Conservation (phyloP, 2,888 invertebrate genomes). For the Tinea pellionella region DNA sequence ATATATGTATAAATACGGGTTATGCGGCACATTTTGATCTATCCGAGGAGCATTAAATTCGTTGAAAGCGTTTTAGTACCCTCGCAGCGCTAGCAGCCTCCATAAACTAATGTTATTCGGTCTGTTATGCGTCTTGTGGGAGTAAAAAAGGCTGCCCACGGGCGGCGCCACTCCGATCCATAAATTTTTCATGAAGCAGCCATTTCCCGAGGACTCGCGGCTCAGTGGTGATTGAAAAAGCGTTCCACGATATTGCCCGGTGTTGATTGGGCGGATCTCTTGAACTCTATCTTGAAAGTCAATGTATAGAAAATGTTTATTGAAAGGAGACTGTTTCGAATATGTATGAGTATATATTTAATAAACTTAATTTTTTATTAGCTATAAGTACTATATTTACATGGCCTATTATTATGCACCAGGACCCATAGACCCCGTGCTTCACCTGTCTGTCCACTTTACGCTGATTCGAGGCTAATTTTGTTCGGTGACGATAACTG, state of each 20-base stretch:
- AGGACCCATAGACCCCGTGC: not conserved
- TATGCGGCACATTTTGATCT: slow-evolving; percentile 21
- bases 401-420: no score
- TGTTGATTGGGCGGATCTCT: slow-evolving; percentile 23
- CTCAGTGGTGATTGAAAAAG: slow-evolving; percentile 56
- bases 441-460: not conserved
- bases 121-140: slow-evolving; percentile 45
- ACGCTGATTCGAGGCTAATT: slow-evolving; percentile 10
- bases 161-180: slow-evolving; percentile 25
- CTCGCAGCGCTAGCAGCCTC: slow-evolving; percentile 31
- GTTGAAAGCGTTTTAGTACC: slow-evolving; percentile 36
- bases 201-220: slow-evolving; percentile 28
- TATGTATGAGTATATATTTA: not conserved
- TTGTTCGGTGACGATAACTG: slow-evolving; percentile 14
- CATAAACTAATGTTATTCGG: slow-evolving; percentile 61
- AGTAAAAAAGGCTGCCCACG: slow-evolving; percentile 27
- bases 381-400: no score
- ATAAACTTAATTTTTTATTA: no score
- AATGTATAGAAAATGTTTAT: not conserved
- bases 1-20: slow-evolving; percentile 12
- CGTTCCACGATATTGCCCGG: slow-evolving; percentile 41
- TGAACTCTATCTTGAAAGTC: slow-evolving; percentile 1
- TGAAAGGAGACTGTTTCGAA: not conserved
- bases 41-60: slow-evolving; percentile 34
- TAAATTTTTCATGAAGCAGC: slow-evolving; percentile 63